Evolutionary conservation across 2,113 vertebrate genomes (phyloP).

Genomic region (Ursus arctos): DNA sequence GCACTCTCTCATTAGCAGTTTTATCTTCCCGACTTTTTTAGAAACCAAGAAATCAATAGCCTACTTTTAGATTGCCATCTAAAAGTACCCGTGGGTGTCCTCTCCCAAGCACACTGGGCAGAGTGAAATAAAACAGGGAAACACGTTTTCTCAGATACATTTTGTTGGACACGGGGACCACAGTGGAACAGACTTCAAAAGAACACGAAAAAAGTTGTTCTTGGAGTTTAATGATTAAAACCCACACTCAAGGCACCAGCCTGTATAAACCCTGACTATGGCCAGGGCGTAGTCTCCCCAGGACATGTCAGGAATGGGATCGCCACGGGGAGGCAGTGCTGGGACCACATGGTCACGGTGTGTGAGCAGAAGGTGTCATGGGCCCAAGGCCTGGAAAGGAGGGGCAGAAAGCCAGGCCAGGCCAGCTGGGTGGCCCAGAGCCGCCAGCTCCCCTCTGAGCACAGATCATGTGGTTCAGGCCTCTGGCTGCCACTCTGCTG

Average conservation of each 20-base stretch:
- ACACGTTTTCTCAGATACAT: not conserved
- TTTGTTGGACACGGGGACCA: not conserved
- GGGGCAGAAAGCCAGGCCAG: not conserved
- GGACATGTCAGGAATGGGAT: rapidly evolving
- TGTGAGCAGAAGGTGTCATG: not conserved
- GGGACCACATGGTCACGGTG: rapidly evolving
- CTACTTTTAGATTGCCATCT: not conserved
- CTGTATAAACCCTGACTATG: rapidly evolving
- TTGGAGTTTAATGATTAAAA: not conserved
- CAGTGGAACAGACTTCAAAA: not conserved
- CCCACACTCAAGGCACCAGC: rapidly evolving
- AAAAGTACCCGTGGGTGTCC: no score
- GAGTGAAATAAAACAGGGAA: not conserved
- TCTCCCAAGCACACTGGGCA: not conserved
- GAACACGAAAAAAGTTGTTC: not conserved
- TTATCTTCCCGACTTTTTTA: not conserved
- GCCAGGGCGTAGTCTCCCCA: rapidly evolving
- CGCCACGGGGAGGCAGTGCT: rapidly evolving
- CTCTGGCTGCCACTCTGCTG: not conserved
- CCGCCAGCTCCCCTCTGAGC: rapidly evolving
- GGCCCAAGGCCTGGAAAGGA: not conserved
- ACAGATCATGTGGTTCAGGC: no score
- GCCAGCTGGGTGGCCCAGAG: not conserved
- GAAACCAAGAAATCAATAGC: not conserved
- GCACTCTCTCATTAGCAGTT: not conserved